phyloP scores from a whole-genome alignment of 1,140 invertebrate genomes.

The Euglossa dilemma region DNA sequence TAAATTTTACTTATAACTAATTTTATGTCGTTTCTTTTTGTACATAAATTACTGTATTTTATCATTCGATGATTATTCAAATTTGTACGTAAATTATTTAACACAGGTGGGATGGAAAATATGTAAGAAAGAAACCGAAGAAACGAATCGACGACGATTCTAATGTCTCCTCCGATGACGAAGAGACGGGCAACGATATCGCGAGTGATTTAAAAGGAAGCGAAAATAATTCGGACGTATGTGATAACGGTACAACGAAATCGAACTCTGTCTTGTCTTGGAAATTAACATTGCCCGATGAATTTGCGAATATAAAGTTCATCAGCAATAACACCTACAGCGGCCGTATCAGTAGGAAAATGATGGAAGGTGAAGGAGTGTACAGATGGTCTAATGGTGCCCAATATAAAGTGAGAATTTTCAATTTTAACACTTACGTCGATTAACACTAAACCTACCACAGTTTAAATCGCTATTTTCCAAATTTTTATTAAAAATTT shows the following conservation, averaged over 20 bases:
- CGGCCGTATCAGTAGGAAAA: constrained; percentile 80
- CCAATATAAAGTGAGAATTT: constrained; percentile 79
- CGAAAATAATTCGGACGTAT: neutral
- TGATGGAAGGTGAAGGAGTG: constrained; percentile 83
- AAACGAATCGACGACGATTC: neutral
- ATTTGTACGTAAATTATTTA: neutral
- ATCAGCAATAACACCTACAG: constrained; percentile 80
- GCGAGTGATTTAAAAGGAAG: neutral
- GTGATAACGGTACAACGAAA: neutral
- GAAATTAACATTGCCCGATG: constrained; percentile 60
- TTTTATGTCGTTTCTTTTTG: too few relatives aligned
- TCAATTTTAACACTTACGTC: neutral
- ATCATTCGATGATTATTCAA: too few relatives aligned
- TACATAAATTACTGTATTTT: too few relatives aligned
- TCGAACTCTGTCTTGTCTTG: constrained; percentile 23
- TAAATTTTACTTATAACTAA: too few relatives aligned
- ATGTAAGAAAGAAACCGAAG: constrained; percentile 22
- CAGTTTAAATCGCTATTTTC: too few relatives aligned
- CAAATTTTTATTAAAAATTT: too few relatives aligned
- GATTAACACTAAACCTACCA: too few relatives aligned
- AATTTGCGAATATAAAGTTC: constrained; percentile 77
- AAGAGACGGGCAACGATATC: neutral
- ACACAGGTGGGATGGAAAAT: constrained; percentile 53
- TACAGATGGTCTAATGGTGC: constrained; percentile 83
- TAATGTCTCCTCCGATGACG: neutral